Evolutionary conservation across 2,113 vertebrate species (phyloP).

Genomic region (Dolichotis patagonum): DNA sequence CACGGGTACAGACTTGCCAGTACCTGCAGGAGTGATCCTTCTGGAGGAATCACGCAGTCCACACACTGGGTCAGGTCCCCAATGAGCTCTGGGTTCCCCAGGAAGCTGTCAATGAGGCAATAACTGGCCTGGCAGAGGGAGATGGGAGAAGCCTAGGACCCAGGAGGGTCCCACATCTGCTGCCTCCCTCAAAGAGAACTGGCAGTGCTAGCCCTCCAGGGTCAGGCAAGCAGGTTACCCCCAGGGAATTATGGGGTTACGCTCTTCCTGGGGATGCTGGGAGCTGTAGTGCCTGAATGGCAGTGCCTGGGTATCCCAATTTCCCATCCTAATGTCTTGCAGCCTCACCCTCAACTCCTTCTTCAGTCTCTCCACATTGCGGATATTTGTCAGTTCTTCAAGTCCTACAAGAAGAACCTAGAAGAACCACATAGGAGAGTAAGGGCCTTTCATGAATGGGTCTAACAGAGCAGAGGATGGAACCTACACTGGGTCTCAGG

Average conservation of each 20-base stretch:
- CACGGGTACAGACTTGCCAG: not conserved
- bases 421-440: conserved; percentile 3
- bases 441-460: not conserved
- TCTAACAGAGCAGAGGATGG: not conserved
- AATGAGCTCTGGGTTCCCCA: conserved; percentile 87
- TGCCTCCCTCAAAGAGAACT: not conserved
- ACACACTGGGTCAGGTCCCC: conserved; percentile 92
- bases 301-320: not conserved
- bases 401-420: conserved; percentile 91
- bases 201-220: not conserved
- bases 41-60: conserved; percentile 89
- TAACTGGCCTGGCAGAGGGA: conserved; percentile 88
- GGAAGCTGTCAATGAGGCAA: conserved; percentile 91
- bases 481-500: not conserved
- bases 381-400: conserved; percentile 90
- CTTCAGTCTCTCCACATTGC: conserved; percentile 94
- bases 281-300: not conserved
- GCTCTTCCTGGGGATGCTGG: not conserved
- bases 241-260: not conserved
- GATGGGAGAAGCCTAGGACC: not conserved
- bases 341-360: conserved; percentile 89
- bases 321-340: not conserved
- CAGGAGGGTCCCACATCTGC: not conserved
- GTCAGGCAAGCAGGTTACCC: not conserved
- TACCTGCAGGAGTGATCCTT: conserved; percentile 87